Evolutionary conservation across 2,113 vertebrate species (phyloP), one percentile per base, ranked within the genome.

Genomic region (Mohoua ochrocephala): DNA sequence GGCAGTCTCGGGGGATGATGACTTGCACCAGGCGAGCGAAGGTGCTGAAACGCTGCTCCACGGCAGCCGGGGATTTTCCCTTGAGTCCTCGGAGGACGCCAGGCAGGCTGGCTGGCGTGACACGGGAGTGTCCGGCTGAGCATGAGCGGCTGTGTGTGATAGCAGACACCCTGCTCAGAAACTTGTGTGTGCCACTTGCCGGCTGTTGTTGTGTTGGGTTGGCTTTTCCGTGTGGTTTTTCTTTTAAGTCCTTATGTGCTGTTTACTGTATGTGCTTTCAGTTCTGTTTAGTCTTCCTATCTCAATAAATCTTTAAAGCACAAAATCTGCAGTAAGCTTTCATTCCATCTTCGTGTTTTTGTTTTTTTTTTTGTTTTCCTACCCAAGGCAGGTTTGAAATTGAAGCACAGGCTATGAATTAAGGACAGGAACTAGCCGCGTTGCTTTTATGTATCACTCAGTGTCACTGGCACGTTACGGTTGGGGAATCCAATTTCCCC

Each of bases 401-500:
- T 86, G 84, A 97, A 95, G 73, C 42, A 52, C 60, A 41, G 79
- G 56, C 65, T 77, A 20, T 94, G 84, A 94, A 96, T 95, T 97
- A 93, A 84, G 75, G 69, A 41, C 93, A 93, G 77, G 93, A 96
- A 61, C 86, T 88, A 88, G 84, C 84, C 3, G 47, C 75, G 50
- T 77, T 93, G 80, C 83, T 69, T 96, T 95, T 94, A 74, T 79
- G 87, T 91, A 88, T 95, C 85, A 54, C 80, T 95, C 75, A 71
- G 88, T 80, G 73, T 87, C 63, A 88, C 39, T 65, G 47, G 56
- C 59, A 69, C 2, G 89, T 94, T 96, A 88, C 49, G 91, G 84
- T 93, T 96, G 95, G 86, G 82, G 77, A 95, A 65, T 97, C 94
- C 95, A 95, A 87, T 97, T 97, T 97, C 96, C 94, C 93, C 42